Evolutionary conservation across 2,797 vertebrate species (phyloP).

Genomic region (Ispidina picta): DNA sequence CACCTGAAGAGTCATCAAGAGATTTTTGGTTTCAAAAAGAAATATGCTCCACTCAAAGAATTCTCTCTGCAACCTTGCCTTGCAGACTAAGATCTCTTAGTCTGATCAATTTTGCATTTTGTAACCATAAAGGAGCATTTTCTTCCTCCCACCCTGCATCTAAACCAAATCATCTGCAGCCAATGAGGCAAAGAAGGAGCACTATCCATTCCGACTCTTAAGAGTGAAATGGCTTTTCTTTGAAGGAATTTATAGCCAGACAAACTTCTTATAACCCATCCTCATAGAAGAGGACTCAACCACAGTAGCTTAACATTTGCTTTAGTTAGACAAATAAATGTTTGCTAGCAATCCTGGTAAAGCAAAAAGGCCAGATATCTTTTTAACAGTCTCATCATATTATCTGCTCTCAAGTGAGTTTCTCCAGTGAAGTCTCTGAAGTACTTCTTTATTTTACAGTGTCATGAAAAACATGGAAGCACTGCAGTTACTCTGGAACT

Average conservation of each 20-base stretch:
- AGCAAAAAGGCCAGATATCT: not conserved
- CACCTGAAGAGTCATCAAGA: not conserved
- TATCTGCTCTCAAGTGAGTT: not conserved
- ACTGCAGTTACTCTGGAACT: not conserved
- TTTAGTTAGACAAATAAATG: not conserved
- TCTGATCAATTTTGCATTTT: not conserved
- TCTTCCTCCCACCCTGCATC: not conserved
- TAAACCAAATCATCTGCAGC: not conserved
- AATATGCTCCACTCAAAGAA: not conserved
- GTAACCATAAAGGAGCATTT: not conserved
- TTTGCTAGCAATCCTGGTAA: not conserved
- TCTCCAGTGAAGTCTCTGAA: not conserved
- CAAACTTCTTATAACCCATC: not conserved
- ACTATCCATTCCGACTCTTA: not conserved
- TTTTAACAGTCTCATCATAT: not conserved
- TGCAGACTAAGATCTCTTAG: not conserved
- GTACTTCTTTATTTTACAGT: not conserved
- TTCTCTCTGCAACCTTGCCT: not conserved
- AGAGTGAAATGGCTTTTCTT: not conserved
- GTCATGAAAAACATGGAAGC: not conserved
- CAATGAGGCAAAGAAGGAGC: not conserved
- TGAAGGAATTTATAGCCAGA: not conserved
- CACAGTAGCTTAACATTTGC: not conserved
- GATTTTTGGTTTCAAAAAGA: slow-evolving; percentile 1
- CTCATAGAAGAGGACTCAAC: not conserved